Evolutionary conservation across 2,888 invertebrate species (phyloP), one percentile per base, ranked within the genome.

Genomic region (Tenthredo notha): DNA sequence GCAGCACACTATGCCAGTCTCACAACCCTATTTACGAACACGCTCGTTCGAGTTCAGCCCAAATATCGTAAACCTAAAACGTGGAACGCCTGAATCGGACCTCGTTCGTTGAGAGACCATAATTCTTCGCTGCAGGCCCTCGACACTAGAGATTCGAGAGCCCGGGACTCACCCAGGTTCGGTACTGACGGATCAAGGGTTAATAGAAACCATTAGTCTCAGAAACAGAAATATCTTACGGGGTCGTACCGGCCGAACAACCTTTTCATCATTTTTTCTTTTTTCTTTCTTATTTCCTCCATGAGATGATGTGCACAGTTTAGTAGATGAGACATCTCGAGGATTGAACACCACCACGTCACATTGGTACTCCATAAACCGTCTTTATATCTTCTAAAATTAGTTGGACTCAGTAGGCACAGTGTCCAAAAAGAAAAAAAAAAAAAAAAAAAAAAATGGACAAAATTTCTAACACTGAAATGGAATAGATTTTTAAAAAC

Each of bases 121-220:
- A 80, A 61, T 80, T 50, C 80, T 80, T 77, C 25, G 77, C 50
- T 67, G 54, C n/a, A 54, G 74, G 40, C 74, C 43, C 43, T 40
- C 40, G 74, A 74, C 74, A 43, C 43, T 43, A 21, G 74, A 40
- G 43, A n/a, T 74, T 25, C 74, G 21, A 74, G 74, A 78, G 21
- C 58, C 29, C 10, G n/a, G 58, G 78, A 37, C 58, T 78, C 50
- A 29, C 50, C 75, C 21, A 25, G 29, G 25, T 50, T 47, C 61
- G 33, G 78, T 58, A 58, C 50, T 77, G 33, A 77, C 54, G 74
- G 88, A 86, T 86, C 85, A 87, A 72, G 85, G 88, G 88, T 89
- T 88, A 89, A 89, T 88, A 88, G 88, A 88, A 88, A 88, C 88
- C 88, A 89, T 89, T 89, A 89, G 88, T 88, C 88, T 87, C 87